Base-by-base conservation (phyloP, 2,797 vertebrate species). In the Mallotus villosus region DNA sequence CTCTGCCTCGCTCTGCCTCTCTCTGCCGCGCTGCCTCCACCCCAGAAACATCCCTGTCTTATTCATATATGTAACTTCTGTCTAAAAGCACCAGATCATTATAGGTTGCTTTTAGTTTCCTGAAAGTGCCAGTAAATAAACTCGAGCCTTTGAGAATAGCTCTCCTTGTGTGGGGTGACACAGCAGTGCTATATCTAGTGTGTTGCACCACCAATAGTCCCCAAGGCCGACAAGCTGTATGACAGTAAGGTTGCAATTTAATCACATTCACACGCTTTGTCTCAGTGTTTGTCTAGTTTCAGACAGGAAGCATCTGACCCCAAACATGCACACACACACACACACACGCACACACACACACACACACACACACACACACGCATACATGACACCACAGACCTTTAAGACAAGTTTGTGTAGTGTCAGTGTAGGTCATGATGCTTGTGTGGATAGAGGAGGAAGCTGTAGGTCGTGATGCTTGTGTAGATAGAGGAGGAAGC, bases 261-360 rank as follows among this genome's bases (percentile, higher is more conserved):
- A 58, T 68, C 41, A 49, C 19, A 21, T 58, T 58, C 67, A 68
- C 67, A 37, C 22, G 4, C 25, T 58, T 37, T 58, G n/a, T 58
- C 29, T 57, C 19, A 6, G 51, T 59, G 66, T 34, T 17, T 57
- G 27, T 68, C 32, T 58, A 37, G 12, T 12, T 29, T 32, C 19
- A 22, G 53, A 68, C 55, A 68, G 67, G 67, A 68, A 68, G 55
- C 34, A 19, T 7, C 24, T 32, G 59, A 8, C 27, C 24, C 53
- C 63, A 61, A 8, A 17, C 24, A 14, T 19, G 19, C 53, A 41
- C 51, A 24, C 14, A 63, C 49, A 22, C 64, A 2, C 9, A 3
- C 27, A 60, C 9, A 29, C 57, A 58, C 3, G 4, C 70, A 34
- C 49, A 24, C 19, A 59, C 67, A 32, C 16, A 25, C 5, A 25